Conservation (phyloP, 37 sponge, comb jelly and placozoan genomes). For the Ianthella basta region DNA sequence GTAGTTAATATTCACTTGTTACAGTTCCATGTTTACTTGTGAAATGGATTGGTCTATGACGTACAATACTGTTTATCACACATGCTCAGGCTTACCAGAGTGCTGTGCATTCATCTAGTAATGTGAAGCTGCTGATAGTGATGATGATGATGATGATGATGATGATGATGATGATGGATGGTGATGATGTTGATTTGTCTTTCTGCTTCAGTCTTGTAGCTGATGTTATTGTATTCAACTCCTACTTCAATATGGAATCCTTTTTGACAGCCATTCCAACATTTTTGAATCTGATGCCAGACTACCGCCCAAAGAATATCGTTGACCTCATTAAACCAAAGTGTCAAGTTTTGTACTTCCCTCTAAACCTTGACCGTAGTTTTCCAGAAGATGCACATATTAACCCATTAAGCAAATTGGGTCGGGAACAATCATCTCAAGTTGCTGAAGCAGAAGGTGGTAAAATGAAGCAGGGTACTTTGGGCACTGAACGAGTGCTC, state of each 20-base stretch:
- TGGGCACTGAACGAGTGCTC: conserved; percentile 11
- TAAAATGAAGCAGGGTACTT: not conserved
- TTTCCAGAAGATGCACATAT: conserved; percentile 13
- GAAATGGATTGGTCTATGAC: too few relatives aligned
- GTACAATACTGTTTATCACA: too few relatives aligned
- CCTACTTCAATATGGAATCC: conserved; percentile 88
- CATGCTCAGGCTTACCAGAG: too few relatives aligned
- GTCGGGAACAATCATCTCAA: not conserved
- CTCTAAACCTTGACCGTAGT: too few relatives aligned
- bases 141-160: too few relatives aligned
- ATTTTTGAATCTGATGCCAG: conserved; percentile 79
- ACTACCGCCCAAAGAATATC: conserved; percentile 64
- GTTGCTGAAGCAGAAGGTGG: not conserved
- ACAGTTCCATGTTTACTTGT: too few relatives aligned
- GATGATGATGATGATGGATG: too few relatives aligned
- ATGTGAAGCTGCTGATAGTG: too few relatives aligned
- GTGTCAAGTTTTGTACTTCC: conserved; percentile 80
- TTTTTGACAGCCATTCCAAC: conserved; percentile 72
- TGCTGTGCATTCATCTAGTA: too few relatives aligned
- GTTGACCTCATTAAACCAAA: conserved; percentile 65
- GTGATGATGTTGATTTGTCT: not conserved
- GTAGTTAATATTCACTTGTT: too few relatives aligned
- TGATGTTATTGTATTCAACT: conserved; percentile 88
- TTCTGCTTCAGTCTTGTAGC: conserved; percentile 67
- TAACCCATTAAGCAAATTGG: not conserved